Evolutionary conservation across 2,113 vertebrate genomes (phyloP), one percentile per base, ranked within the genome.

Genomic region (Alethe castanea): DNA sequence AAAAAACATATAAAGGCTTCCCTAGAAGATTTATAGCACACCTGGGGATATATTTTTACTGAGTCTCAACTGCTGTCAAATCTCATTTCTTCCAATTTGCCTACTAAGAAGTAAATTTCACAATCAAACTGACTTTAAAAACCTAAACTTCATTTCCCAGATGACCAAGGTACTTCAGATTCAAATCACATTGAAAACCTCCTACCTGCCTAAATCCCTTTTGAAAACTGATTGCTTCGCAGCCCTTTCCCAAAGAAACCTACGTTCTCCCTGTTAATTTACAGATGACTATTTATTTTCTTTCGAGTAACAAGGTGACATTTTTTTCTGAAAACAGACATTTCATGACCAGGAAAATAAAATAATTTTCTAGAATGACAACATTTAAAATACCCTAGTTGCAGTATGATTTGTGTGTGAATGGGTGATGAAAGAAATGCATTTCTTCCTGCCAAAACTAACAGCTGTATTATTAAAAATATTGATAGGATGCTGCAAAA

Each of bases 401-500:
- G 42, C 65, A 66, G 62, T 70, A 80, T 23, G 54, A 90, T 80
- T 77, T 25, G 19, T 70, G 62, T 6, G 3, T 56, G 87, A 94
- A 92, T 0, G 2, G 64, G 29, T 88, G 67, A 92, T 86, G 82
- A 97, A 90, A 83, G 81, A 94, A 87, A 83, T 61, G 17, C 4
- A 36, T 88, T 95, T 85, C 67, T 90, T 86, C 71, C 93, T 94
- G 93, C 94, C 96, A 95, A 94, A 92, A 81, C 72, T 66, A 93
- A 94, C 93, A 94, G 90, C 90, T 96, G 87, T 94, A 94, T 95
- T 96, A 86, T 92, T 83, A 93, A 92, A 95, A 94, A 95, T 96
- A 97, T 83, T 83, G 85, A 92, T 94, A 90, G 67, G 65, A 90
- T 78, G 85, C 90, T 90, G 71, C 60, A 90, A 96, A 96, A 96